Evolutionary conservation across 2,797 vertebrate genomes (phyloP).

Genomic region (Selene dorsalis): DNA sequence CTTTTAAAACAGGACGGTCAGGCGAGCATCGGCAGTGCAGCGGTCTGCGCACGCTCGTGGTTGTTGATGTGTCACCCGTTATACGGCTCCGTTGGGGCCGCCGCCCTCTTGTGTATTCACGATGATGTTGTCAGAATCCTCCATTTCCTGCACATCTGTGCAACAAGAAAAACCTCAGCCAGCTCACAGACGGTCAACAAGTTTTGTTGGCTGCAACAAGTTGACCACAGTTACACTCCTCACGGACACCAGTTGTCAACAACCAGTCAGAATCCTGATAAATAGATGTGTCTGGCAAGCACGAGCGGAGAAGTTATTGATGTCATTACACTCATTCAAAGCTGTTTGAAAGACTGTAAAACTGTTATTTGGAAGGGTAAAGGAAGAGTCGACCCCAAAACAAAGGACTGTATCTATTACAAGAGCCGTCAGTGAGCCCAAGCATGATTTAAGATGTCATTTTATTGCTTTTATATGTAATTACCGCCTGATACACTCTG

Average conservation of each 20-base stretch:
- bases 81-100: slow-evolving; percentile 21
- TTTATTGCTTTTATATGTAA: neutral
- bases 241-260: slow-evolving; percentile 28
- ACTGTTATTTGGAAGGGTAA: slow-evolving; percentile 10
- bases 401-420: slow-evolving; percentile 3
- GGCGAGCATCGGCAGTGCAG: slow-evolving; percentile 6
- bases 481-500: no score
- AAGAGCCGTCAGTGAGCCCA: neutral
- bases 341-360: slow-evolving; percentile 13
- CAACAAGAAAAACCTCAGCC: slow-evolving; percentile 25
- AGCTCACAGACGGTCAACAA: slow-evolving; percentile 41
- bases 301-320: slow-evolving; percentile 26
- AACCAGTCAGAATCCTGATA: slow-evolving; percentile 29
- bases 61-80: slow-evolving; percentile 13
- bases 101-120: slow-evolving; percentile 5
- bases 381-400: slow-evolving; percentile 11
- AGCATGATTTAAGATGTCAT: slow-evolving; percentile 7
- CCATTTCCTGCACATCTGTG: slow-evolving; percentile 41
- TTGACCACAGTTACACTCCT: slow-evolving; percentile 41
- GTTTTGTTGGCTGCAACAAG: slow-evolving; percentile 39
- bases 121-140: slow-evolving; percentile 47
- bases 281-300: slow-evolving; percentile 31
- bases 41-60: neutral
- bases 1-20: slow-evolving; percentile 27
- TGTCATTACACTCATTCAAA: slow-evolving; percentile 8